phyloP scores from a whole-genome alignment of 2,888 invertebrate species.

The Plebejus anna region DNA sequence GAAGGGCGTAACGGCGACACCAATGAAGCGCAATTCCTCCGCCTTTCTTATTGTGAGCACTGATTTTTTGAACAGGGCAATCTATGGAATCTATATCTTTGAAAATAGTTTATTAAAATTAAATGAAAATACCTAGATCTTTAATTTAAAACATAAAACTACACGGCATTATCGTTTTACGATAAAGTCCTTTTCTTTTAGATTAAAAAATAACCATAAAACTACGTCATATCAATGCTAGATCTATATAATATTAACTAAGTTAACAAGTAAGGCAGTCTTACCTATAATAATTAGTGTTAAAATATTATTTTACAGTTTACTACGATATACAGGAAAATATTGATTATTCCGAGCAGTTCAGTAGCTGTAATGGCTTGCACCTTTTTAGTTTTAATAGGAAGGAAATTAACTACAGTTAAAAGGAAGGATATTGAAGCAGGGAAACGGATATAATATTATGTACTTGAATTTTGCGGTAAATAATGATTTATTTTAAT shows the following conservation, averaged over 20 bases:
- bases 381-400: background rate
- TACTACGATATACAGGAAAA: background rate
- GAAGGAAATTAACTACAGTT: slow-evolving; percentile 15
- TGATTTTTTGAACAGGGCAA: slow-evolving; percentile 57
- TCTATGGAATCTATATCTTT: too few relatives aligned
- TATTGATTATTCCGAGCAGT: background rate
- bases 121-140: too few relatives aligned
- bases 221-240: too few relatives aligned
- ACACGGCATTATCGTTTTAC: too few relatives aligned
- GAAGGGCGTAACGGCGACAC: slow-evolving; percentile 59
- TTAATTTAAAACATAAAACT: too few relatives aligned
- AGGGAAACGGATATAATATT: background rate
- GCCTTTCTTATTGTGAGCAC: slow-evolving; percentile 69
- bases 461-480: background rate
- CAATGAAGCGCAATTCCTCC: slow-evolving; percentile 76
- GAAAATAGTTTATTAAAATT: background rate
- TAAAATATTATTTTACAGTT: background rate
- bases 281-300: background rate
- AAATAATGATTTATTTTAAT: background rate
- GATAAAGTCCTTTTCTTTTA: too few relatives aligned
- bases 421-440: slow-evolving; percentile 1
- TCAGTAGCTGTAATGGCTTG: background rate
- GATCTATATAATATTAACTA: background rate
- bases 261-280: background rate
- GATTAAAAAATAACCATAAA: too few relatives aligned